phyloP scores from a whole-genome alignment of 1,140 invertebrate species.

The Saxidomus purpurata region DNA sequence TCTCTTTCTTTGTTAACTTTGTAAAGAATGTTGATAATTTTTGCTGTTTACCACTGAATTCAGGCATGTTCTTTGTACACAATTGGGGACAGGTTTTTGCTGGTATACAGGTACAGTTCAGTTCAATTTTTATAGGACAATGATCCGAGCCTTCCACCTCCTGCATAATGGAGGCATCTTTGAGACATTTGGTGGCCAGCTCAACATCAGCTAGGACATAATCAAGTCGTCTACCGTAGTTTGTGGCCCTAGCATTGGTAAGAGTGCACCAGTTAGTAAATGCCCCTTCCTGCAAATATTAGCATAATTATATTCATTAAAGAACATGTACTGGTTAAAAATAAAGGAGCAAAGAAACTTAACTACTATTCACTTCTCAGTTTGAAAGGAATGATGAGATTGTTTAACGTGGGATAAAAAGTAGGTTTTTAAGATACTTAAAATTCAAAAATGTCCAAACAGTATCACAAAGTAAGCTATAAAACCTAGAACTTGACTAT shows the following conservation, averaged over 20 bases:
- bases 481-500: no score
- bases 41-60: slow-evolving; percentile 88
- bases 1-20: slow-evolving; percentile 64
- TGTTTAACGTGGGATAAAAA: no score
- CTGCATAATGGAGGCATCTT: slow-evolving; percentile 85
- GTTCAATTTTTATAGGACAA: slow-evolving; percentile 87
- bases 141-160: slow-evolving; percentile 89
- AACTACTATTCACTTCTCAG: no score
- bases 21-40: slow-evolving; percentile 87
- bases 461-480: no score
- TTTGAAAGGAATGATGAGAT: no score
- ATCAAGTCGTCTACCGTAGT: slow-evolving; percentile 89
- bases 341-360: no score
- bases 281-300: slow-evolving; percentile 78
- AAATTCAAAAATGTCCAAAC: no score
- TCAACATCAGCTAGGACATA: slow-evolving; percentile 87
- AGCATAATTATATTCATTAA: no score
- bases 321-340: no score
- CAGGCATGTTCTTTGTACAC: slow-evolving; percentile 88
- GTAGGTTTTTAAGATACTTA: no score
- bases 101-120: slow-evolving; percentile 81
- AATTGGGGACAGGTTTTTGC: slow-evolving; percentile 83
- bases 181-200: slow-evolving; percentile 81
- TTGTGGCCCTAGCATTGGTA: slow-evolving; percentile 87
- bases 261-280: slow-evolving; percentile 89